phyloP scores from a whole-genome alignment of 2,113 vertebrate species.

The Speoplatyrhinus poulsoni region DNA sequence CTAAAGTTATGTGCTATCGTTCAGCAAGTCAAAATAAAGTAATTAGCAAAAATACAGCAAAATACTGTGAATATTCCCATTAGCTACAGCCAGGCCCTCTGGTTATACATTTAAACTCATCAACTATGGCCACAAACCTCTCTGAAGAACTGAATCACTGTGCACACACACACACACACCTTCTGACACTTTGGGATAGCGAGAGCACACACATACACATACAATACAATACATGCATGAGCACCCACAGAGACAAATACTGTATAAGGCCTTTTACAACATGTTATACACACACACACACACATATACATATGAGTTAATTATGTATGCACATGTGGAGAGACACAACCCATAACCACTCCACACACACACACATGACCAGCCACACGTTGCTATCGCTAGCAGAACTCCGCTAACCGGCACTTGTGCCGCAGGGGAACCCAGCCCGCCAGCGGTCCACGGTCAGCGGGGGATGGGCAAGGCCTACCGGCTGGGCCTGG shows the following conservation, averaged over 20 bases:
- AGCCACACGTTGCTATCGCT: too few species aligned
- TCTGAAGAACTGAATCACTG: too few species aligned
- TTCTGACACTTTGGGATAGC: not conserved
- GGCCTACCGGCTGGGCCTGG: slow-evolving; percentile 91
- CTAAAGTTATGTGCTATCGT: too few species aligned
- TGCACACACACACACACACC: slow-evolving; percentile 1
- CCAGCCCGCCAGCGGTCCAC: slow-evolving; percentile 93
- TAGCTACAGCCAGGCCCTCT: too few species aligned
- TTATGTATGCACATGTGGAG: not conserved
- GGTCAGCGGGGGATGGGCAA: slow-evolving; percentile 93
- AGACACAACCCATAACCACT: too few species aligned
- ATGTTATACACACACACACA: not conserved
- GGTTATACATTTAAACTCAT: too few species aligned
- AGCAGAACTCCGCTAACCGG: slow-evolving; percentile 2
- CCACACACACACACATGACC: not conserved
- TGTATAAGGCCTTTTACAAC: not conserved
- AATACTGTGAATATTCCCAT: too few species aligned
- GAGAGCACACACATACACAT: not conserved
- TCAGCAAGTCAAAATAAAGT: too few species aligned
- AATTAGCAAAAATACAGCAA: too few species aligned
- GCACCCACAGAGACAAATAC: too few species aligned
- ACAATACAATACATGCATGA: not conserved
- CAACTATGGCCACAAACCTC: not conserved
- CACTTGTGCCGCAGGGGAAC: slow-evolving; percentile 82
- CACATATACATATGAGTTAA: not conserved